These are phyloP conservation scores for Pammene fasciana DNA, from an alignment of 2,888 invertebrate genomes.

Conservation along the genomic window DNA sequence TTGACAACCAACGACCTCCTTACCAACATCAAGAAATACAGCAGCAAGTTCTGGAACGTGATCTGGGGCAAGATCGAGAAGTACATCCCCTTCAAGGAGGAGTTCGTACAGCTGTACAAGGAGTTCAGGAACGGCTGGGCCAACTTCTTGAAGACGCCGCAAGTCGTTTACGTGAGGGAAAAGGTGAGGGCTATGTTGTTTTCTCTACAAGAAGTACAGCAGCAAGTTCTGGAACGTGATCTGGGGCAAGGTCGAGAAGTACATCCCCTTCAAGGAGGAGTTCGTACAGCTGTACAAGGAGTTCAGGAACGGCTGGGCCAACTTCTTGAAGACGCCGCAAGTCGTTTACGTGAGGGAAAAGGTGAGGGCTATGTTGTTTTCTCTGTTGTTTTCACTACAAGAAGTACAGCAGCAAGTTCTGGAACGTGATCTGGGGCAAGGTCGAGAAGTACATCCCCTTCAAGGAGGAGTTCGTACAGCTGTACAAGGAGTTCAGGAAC, in stretches of 20 bases:
- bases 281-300: conserved; percentile 69
- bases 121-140: conserved; percentile 75
- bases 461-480: conserved; percentile 70
- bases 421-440: conserved; percentile 79
- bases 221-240: conserved; percentile 84
- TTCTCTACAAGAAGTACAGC: conserved; percentile 90
- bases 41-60: conserved; percentile 84
- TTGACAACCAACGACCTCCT: conserved; percentile 89
- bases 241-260: conserved; percentile 73
- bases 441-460: conserved; percentile 76
- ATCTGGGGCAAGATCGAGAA: conserved; percentile 74
- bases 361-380: conserved; percentile 70
- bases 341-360: conserved; percentile 75
- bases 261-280: conserved; percentile 77
- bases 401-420: conserved; percentile 87
- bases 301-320: conserved; percentile 72
- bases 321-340: conserved; percentile 73
- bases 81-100: conserved; percentile 77
- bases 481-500: conserved; percentile 71
- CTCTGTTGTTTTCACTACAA: too few species aligned
- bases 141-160: conserved; percentile 72
- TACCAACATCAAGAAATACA: conserved; percentile 91
- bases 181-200: conserved; percentile 66
- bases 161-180: conserved; percentile 73
- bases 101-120: conserved; percentile 66